Conservation (phyloP, 2,797 vertebrate species). For the Pelochelys cantorii region DNA sequence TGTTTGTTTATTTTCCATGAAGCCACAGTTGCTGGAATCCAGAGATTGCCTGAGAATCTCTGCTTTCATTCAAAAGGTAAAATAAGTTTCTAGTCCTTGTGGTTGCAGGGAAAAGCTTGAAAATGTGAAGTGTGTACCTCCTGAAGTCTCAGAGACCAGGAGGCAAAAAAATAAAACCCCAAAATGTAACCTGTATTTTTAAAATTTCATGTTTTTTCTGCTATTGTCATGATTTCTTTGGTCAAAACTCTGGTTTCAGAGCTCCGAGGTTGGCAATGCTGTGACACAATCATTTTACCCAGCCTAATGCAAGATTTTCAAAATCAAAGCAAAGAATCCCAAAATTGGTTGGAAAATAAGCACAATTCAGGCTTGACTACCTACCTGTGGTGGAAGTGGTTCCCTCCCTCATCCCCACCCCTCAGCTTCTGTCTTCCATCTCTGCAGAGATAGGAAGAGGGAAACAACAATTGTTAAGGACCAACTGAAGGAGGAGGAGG, state of each 20-base stretch:
- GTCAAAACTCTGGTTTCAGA: neutral
- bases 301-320: neutral
- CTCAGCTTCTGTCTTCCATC: neutral
- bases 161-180: neutral
- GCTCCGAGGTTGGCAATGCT: neutral
- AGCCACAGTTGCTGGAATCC: neutral
- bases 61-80: neutral
- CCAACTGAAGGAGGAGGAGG: neutral
- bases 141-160: neutral
- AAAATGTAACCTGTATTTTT: neutral
- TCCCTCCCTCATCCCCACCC: neutral
- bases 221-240: neutral
- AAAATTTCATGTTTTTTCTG: neutral
- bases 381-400: too few relatives aligned
- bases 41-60: neutral
- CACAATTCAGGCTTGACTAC: neutral
- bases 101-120: neutral
- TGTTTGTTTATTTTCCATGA: neutral
- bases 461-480: neutral
- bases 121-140: neutral
- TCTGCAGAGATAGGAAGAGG: neutral
- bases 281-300: neutral
- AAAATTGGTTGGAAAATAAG: neutral
- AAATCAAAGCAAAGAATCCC: neutral
- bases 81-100: neutral